Percentiles rank a stretch among this genome's conserved stretches.
phyloP scores from a whole-genome alignment of 2,113 vertebrate genomes.

The Prinia subflava region DNA sequence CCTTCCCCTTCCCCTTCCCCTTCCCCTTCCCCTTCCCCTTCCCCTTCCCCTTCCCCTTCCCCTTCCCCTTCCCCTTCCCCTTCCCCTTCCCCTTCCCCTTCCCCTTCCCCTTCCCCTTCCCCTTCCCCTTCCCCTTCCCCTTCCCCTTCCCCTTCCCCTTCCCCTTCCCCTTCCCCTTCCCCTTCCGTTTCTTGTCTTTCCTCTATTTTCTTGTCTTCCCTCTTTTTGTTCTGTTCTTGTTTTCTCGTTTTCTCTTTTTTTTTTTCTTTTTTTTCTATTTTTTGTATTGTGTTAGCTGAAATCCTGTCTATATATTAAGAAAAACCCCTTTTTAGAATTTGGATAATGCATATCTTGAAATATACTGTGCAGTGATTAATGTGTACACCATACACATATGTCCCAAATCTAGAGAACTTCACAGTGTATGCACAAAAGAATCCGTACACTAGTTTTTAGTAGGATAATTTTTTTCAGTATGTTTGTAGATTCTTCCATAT shows the following conservation, averaged over 20 bases:
- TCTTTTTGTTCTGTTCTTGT: neutral
- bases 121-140: too few species aligned
- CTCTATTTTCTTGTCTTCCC: neutral
- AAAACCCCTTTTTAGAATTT: neutral
- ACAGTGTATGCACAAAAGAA: neutral
- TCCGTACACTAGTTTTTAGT: neutral
- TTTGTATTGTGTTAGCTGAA: neutral
- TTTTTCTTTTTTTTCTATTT: neutral
- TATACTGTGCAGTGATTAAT: neutral
- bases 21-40: too few species aligned
- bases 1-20: too few species aligned
- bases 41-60: neutral
- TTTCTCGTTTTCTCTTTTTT: neutral
- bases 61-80: too few species aligned
- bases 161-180: neutral
- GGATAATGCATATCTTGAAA: neutral
- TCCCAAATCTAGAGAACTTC: neutral
- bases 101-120: too few species aligned
- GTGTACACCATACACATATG: neutral
- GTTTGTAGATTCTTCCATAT: neutral
- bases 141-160: too few species aligned
- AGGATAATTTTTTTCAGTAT: neutral
- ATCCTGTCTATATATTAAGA: neutral
- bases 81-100: too few species aligned
- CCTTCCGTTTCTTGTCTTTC: too few species aligned